Evolutionary conservation across 2,113 vertebrate species (phyloP).

Genomic region (Martes martes): DNA sequence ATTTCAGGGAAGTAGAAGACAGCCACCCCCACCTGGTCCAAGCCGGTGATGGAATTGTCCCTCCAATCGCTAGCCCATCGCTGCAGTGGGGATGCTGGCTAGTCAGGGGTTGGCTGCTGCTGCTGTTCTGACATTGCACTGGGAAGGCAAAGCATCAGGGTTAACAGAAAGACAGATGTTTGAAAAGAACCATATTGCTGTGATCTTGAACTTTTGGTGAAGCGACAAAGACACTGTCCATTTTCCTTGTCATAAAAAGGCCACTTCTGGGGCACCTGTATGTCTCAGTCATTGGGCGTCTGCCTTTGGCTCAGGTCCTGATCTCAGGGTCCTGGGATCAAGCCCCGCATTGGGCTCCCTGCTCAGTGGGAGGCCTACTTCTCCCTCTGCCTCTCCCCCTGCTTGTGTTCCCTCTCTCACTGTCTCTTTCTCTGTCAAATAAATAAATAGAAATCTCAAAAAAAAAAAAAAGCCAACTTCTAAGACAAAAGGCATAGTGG

Average conservation of each 20-base stretch:
- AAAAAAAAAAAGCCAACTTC: neutral
- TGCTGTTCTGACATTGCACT: no score
- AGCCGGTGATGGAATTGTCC: accelerated
- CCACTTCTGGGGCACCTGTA: no score
- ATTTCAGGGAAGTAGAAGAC: neutral
- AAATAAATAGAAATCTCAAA: no score
- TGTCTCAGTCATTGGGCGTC: no score
- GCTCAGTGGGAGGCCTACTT: no score
- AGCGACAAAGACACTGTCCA: neutral
- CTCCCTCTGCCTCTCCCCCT: no score
- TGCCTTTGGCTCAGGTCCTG: no score
- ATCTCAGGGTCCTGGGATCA: no score
- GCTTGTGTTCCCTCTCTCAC: no score
- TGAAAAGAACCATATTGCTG: neutral
- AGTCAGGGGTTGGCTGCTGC: neutral
- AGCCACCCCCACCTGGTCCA: neutral
- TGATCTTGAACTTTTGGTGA: neutral
- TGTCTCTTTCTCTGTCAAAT: no score
- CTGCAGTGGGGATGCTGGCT: neutral
- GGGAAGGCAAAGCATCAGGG: neutral
- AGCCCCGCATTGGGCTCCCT: no score
- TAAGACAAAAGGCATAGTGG: neutral
- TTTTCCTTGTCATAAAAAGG: neutral
- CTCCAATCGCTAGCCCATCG: accelerated
- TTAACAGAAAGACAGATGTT: neutral